A percentile compares a stretch with the other conserved stretches of the same genome.
Evolutionary conservation across 2,888 invertebrate genomes (phyloP).

Genomic region (Tyria jacobaeae): DNA sequence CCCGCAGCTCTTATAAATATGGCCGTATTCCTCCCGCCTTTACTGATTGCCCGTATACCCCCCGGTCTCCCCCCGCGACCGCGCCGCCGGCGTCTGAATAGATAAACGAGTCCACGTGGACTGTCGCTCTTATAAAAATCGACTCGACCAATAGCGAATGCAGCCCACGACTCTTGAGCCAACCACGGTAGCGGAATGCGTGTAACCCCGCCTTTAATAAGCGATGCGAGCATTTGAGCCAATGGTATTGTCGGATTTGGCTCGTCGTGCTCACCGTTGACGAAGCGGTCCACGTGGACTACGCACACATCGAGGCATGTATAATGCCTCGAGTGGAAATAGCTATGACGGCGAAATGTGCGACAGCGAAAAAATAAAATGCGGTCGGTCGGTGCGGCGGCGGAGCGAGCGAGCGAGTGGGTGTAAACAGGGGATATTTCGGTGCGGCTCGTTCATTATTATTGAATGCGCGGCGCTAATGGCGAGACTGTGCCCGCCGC

Average conservation of each 20-base stretch:
- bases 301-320: slow-evolving; percentile 80
- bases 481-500: slow-evolving; percentile 46
- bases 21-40: slow-evolving; percentile 87
- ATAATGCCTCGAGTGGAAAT: slow-evolving; percentile 87
- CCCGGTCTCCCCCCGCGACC: slow-evolving; percentile 85
- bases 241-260: slow-evolving; percentile 65
- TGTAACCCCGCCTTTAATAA: slow-evolving; percentile 87
- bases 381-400: slow-evolving; percentile 83
- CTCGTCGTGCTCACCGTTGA: slow-evolving; percentile 79
- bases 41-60: slow-evolving; percentile 88
- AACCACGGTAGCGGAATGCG: slow-evolving; percentile 68
- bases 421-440: slow-evolving; percentile 86
- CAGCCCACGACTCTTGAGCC: slow-evolving; percentile 61
- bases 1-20: slow-evolving; percentile 88
- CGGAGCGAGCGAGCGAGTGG: slow-evolving; percentile 80
- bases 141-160: slow-evolving; percentile 71
- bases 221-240: slow-evolving; percentile 76
- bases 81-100: slow-evolving; percentile 87
- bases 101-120: slow-evolving; percentile 88
- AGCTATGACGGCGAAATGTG: slow-evolving; percentile 87
- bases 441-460: slow-evolving; percentile 86
- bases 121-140: slow-evolving; percentile 85
- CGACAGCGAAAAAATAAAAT: slow-evolving; percentile 87
- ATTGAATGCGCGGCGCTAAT: slow-evolving; percentile 85
- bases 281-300: slow-evolving; percentile 84